phyloP scores from a whole-genome alignment of 2,797 vertebrate genomes.

The Sebastes minor region DNA sequence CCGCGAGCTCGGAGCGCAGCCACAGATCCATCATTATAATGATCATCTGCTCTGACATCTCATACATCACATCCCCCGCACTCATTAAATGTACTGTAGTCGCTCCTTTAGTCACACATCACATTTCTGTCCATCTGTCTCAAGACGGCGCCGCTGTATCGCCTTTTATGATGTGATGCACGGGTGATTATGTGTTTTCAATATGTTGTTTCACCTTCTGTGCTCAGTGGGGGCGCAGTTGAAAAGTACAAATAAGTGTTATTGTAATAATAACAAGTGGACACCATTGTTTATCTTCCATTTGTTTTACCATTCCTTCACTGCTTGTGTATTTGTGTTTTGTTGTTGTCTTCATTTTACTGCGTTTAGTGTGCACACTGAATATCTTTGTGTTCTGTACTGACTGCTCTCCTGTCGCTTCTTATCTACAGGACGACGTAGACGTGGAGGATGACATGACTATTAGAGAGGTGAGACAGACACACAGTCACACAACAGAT shows the following conservation, averaged over 20 bases:
- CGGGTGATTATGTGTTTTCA: constrained; percentile 25
- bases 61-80: constrained; percentile 63
- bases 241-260: constrained; percentile 10
- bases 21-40: constrained; percentile 59
- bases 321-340: not conserved
- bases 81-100: constrained; percentile 66
- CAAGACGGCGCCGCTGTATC: constrained; percentile 2
- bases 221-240: not conserved
- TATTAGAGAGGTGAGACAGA: constrained; percentile 80
- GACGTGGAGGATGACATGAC: constrained; percentile 86
- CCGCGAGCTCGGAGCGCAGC: constrained; percentile 7
- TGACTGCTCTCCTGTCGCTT: constrained; percentile 19
- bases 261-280: not conserved
- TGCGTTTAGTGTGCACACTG: not conserved
- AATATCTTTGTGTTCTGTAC: not conserved
- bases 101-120: constrained; percentile 57
- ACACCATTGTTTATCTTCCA: not conserved
- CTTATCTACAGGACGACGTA: constrained; percentile 74
- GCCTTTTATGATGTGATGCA: constrained; percentile 35
- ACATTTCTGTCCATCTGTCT: constrained; percentile 57
- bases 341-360: not conserved
- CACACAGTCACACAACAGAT: not conserved
- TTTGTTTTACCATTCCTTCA: not conserved
- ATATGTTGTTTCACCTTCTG: constrained; percentile 16
- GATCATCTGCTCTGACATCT: constrained; percentile 65